A percentile compares a stretch with the other conserved stretches of the same genome.
These are phyloP conservation scores for Cheilosia variabilis DNA, from an alignment of 2,888 invertebrate species.

Conservation along the genomic window DNA sequence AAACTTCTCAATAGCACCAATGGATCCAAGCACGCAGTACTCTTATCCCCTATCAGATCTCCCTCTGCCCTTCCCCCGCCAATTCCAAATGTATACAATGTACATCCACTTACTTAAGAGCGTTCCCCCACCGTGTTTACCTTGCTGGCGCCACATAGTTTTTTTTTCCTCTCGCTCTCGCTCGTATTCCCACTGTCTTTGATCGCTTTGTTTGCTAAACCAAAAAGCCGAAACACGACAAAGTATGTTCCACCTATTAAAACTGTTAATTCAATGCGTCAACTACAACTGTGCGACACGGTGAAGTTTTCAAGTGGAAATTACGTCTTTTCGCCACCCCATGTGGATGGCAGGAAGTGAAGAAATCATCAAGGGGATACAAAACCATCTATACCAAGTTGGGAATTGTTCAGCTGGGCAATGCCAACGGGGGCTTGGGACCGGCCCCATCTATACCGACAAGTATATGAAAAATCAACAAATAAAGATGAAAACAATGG, in stretches of 20 bases:
- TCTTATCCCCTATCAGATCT: conserved; percentile 36
- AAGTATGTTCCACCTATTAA: conserved; percentile 47
- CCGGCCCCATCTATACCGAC: conserved; percentile 28
- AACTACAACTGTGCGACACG: not conserved
- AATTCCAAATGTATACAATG: not conserved
- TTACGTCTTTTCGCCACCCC: conserved; percentile 32
- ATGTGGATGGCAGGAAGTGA: not conserved
- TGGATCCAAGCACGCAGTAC: conserved; percentile 23
- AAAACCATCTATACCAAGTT: conserved; percentile 12
- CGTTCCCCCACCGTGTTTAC: conserved; percentile 41
- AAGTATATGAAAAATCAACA: conserved; percentile 1
- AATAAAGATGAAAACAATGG: conserved; percentile 42
- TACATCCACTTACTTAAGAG: conserved; percentile 26
- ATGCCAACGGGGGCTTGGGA: conserved; percentile 54
- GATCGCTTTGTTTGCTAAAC: conserved; percentile 36
- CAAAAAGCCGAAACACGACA: not conserved
- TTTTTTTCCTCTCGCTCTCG: conserved; percentile 1
- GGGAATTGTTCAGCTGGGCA: conserved; percentile 52
- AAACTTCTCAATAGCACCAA: conserved; percentile 44
- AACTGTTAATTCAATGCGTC: conserved; percentile 47
- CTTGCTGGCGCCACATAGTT: conserved; percentile 57
- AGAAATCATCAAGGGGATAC: conserved; percentile 1
- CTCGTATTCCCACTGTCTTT: conserved; percentile 36
- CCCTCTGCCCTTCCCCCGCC: conserved; percentile 1
- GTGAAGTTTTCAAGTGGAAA: conserved; percentile 47